A percentile compares a stretch with the other conserved stretches of the same genome.
These are phyloP conservation scores for Liolophura sinensis DNA, from an alignment of 1,140 invertebrate genomes.

Conservation along the genomic window DNA sequence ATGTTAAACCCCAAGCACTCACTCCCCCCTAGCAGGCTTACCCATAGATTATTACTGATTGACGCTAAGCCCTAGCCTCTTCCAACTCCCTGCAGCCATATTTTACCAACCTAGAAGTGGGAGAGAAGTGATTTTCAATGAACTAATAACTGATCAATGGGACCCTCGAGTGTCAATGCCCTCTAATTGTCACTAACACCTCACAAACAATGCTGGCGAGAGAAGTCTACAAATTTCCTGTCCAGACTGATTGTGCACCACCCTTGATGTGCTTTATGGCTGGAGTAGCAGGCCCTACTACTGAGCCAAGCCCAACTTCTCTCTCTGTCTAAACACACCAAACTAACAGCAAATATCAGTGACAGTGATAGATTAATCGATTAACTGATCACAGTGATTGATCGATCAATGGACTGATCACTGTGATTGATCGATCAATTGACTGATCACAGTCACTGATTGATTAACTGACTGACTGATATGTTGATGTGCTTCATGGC, in stretches of 20 bases:
- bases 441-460: neutral
- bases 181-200: neutral
- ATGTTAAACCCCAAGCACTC: too few relatives aligned
- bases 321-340: too few relatives aligned
- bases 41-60: too few relatives aligned
- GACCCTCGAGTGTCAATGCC: neutral
- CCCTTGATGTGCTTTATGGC: neutral
- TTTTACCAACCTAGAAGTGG: neutral
- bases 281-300: neutral
- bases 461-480: conserved; percentile 3
- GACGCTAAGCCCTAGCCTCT: too few relatives aligned
- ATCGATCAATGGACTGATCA: too few relatives aligned
- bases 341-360: neutral
- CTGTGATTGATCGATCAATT: neutral
- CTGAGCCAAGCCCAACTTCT: neutral
- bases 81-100: too few relatives aligned
- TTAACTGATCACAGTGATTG: too few relatives aligned
- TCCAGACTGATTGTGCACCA: neutral
- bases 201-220: neutral
- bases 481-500: neutral
- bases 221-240: neutral
- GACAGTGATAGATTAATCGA: too few relatives aligned
- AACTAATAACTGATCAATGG: neutral
- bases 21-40: too few relatives aligned
- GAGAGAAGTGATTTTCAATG: neutral